Percentiles rank a stretch among this genome's conserved stretches.
Conservation (phyloP, 2,797 vertebrate species). For the Buphagus erythrorhynchus region DNA sequence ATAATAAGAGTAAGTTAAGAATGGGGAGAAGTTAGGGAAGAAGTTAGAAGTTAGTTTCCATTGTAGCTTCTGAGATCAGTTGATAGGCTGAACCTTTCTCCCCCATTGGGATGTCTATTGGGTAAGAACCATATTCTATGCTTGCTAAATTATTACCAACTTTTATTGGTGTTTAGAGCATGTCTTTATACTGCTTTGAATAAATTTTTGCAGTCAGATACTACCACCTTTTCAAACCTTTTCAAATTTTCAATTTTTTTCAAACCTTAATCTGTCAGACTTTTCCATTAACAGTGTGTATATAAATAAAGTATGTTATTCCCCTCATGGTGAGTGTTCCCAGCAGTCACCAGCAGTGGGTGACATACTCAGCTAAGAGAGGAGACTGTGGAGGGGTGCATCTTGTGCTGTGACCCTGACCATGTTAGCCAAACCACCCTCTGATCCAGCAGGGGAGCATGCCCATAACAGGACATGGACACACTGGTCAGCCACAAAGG, state of each 20-base stretch:
- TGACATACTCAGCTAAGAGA: rapidly evolving
- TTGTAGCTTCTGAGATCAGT: background rate
- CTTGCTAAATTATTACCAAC: background rate
- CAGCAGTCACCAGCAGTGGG: rapidly evolving
- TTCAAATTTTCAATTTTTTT: background rate
- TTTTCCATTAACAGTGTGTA: background rate
- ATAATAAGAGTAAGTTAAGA: background rate
- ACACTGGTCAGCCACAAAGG: background rate
- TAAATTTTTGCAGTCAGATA: background rate
- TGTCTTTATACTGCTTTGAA: background rate
- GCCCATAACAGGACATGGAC: rapidly evolving
- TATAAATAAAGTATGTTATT: background rate
- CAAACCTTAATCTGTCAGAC: background rate
- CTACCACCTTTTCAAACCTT: background rate
- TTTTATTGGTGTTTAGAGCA: background rate
- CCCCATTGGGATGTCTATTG: rapidly evolving
- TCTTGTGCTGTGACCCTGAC: background rate
- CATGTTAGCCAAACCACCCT: background rate
- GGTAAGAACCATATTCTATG: background rate
- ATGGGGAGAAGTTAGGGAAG: background rate
- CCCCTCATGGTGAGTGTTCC: rapidly evolving
- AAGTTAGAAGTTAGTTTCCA: background rate
- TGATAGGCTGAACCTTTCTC: background rate
- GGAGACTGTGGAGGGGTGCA: rapidly evolving
- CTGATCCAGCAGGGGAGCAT: background rate